phyloP scores from a whole-genome alignment of 2,888 invertebrate genomes.

The Physocephala rufipes region DNA sequence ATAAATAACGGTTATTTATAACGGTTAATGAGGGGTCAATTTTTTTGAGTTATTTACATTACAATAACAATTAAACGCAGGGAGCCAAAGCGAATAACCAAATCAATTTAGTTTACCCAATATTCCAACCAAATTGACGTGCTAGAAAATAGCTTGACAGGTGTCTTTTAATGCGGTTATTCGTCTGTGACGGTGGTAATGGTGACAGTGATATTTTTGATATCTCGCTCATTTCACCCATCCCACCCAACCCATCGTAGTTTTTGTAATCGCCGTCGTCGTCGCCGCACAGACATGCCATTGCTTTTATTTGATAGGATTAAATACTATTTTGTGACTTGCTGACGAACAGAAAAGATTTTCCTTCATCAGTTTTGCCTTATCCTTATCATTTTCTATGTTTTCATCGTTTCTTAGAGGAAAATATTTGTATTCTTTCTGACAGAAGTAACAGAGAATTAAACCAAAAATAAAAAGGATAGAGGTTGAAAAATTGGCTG shows the following conservation, averaged over 20 bases:
- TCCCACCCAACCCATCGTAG: too few species aligned
- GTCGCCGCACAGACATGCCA: too few species aligned
- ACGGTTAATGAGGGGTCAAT: too few species aligned
- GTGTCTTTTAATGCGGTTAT: slow-evolving; percentile 24
- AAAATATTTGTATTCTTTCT: background rate
- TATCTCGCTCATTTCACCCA: background rate
- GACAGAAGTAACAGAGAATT: too few species aligned
- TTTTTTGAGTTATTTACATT: slow-evolving; percentile 4
- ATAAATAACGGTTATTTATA: too few species aligned
- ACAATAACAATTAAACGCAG: slow-evolving; percentile 13
- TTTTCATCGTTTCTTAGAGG: too few species aligned
- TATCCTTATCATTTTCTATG: too few species aligned
- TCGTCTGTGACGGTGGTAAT: background rate
- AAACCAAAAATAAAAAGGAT: background rate
- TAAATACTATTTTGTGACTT: background rate
- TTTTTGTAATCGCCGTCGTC: too few species aligned
- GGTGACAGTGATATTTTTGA: background rate
- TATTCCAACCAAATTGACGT: slow-evolving; percentile 14
- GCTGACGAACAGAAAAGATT: background rate
- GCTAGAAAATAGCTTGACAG: slow-evolving; percentile 26
- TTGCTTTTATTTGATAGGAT: too few species aligned
- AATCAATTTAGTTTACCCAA: slow-evolving; percentile 34
- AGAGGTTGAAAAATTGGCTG: slow-evolving; percentile 7
- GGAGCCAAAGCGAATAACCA: slow-evolving; percentile 26
- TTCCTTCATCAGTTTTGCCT: too few species aligned